Base-by-base conservation (phyloP, 1,140 invertebrate genomes). In the Anthonomus grandis region DNA sequence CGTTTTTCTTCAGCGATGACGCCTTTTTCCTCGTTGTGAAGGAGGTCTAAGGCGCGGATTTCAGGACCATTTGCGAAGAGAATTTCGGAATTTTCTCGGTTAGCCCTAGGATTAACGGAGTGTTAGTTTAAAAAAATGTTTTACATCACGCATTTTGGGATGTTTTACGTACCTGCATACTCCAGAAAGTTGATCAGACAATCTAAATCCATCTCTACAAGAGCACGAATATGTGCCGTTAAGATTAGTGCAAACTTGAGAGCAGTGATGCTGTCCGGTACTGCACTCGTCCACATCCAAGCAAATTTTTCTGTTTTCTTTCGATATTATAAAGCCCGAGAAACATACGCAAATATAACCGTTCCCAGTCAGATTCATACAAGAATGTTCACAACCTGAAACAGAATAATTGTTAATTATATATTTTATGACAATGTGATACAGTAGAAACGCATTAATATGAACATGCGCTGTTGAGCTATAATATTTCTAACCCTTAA, bases 261-360 rank as follows among this genome's bases (percentile, higher is more conserved):
- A 91, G 74, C 95, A 98, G 57, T 89, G 86, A 71, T 97, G 90
- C 9, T 82, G 81, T 9, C 87, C 86, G 4, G 84, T 83, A 0
- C 81, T 76, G 71, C 95, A 97, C 75, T 98, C 95, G 72, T 98
- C 85, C n/a, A 96, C 79, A 74, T 97, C 93, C 25, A 86, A 76
- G 68, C 90, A 93, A 58, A 84, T 80, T 72, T 91, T 92, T 41
- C 81, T 79, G 70, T 91, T 89, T 8, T 81, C 81, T 13, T 76
- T 71, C 0, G 86, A 84, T 13, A 91, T 89, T 52, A 90, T 88
- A 72, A 87, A 97, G 24, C 94, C 95, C 12, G 83, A 78, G 71
- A 85, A 86, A 71, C 93, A 97, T 23, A 85, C 83, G 71, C 93
- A 97, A 60, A 94, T 91, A 72, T 92, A 95, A 2, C 90, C 91